These are phyloP conservation scores for Caenorhabditis macrosperma DNA, from an alignment of 2,888 invertebrate species.

Conservation along the genomic window DNA sequence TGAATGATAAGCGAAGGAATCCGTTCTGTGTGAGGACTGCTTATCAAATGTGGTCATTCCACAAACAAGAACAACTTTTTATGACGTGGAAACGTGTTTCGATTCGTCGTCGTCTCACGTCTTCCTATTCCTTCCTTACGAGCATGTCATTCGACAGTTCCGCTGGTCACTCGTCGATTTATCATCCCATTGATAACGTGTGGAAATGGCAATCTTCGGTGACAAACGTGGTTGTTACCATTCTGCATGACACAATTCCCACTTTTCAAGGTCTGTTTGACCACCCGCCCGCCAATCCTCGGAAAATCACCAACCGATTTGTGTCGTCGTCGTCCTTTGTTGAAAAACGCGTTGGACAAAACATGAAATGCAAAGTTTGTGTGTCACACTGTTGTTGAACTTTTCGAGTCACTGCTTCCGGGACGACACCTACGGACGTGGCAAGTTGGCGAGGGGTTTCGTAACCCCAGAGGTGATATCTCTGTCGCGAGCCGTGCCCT, in stretches of 20 bases:
- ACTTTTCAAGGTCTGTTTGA: constrained; percentile 14
- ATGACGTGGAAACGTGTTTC: background rate
- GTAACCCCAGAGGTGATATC: no score
- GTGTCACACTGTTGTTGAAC: no score
- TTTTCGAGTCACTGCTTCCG: background rate
- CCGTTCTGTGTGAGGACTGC: background rate
- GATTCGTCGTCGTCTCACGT: no score
- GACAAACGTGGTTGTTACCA: background rate
- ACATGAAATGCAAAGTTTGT: background rate
- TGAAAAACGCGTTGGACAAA: background rate
- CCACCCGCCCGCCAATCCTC: constrained; percentile 2
- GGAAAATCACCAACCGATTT: background rate
- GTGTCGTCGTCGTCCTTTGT: background rate
- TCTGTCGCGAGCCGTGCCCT: no score
- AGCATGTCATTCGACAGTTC: background rate
- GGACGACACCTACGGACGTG: no score
- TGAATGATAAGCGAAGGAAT: background rate
- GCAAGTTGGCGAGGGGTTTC: background rate
- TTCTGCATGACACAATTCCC: constrained; percentile 2
- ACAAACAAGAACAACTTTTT: background rate
- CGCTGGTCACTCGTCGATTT: background rate
- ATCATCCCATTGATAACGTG: background rate
- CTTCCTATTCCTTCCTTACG: no score
- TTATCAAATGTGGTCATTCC: background rate
- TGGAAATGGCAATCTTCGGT: background rate